Percentiles rank a stretch among this genome's conserved stretches.
Conservation (phyloP, 2,888 invertebrate genomes). For the Eristalis intricaria region DNA sequence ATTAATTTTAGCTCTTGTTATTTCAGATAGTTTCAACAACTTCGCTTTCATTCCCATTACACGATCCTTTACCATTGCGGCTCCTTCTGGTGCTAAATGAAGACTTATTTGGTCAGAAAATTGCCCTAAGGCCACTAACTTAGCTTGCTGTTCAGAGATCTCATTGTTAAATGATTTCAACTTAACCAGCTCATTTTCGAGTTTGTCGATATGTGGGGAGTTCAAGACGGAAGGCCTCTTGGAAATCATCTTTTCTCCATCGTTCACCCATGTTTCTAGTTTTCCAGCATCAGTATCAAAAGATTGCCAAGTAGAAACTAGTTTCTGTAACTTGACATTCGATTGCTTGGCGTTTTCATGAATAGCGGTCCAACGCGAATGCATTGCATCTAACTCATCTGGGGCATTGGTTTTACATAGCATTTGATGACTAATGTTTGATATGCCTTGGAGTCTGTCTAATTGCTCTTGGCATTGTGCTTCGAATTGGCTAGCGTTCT, state of each 20-base stretch:
- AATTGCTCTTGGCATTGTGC: constrained; percentile 90
- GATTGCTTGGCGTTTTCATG: constrained; percentile 90
- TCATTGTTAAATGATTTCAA: constrained; percentile 92
- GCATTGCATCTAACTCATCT: constrained; percentile 92
- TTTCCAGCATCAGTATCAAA: constrained; percentile 90
- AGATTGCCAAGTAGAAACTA: constrained; percentile 90
- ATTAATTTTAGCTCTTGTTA: constrained; percentile 89
- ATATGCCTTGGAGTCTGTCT: constrained; percentile 88
- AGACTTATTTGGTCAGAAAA: constrained; percentile 90
- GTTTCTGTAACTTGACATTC: constrained; percentile 89
- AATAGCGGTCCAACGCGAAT: constrained; percentile 92
- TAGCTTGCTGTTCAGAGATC: constrained; percentile 92
- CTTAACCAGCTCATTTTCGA: constrained; percentile 89
- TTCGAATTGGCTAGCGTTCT: constrained; percentile 87
- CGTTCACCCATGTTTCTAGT: constrained; percentile 89
- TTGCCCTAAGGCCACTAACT: constrained; percentile 90
- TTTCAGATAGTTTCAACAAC: constrained; percentile 89
- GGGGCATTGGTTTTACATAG: constrained; percentile 89
- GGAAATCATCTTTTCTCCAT: constrained; percentile 85
- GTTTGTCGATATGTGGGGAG: constrained; percentile 87
- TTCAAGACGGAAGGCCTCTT: constrained; percentile 85
- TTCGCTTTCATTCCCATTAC: constrained; percentile 89
- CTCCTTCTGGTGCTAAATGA: constrained; percentile 89
- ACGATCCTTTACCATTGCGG: constrained; percentile 86
- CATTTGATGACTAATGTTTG: constrained; percentile 88